A percentile compares a stretch with the other conserved stretches of the same genome.
Conservation (phyloP, 1,140 invertebrate species). For the Manduca sexta region DNA sequence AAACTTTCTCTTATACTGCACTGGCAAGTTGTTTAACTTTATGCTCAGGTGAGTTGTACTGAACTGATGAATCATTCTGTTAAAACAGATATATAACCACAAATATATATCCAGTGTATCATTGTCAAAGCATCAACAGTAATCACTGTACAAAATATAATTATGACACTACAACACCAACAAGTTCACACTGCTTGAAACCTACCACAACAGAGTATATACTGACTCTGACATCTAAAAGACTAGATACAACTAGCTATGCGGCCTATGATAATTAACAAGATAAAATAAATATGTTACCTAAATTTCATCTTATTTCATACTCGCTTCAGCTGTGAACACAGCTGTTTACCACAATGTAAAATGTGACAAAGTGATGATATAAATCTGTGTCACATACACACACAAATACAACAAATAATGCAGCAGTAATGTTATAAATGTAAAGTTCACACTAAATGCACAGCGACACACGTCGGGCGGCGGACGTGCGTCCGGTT, state of each 20-base stretch:
- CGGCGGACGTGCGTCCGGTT: slow-evolving; percentile 32
- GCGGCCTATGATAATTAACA: slow-evolving; percentile 9
- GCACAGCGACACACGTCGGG: slow-evolving; percentile 41
- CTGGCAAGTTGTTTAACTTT: not conserved
- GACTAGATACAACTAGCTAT: slow-evolving; percentile 12
- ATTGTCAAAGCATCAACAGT: not conserved
- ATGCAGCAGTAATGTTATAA: slow-evolving; percentile 43
- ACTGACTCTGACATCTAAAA: not conserved
- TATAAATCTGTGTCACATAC: slow-evolving; percentile 34
- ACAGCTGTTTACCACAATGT: slow-evolving; percentile 42
- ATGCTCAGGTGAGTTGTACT: not conserved
- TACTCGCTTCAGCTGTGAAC: slow-evolving; percentile 44
- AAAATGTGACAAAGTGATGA: slow-evolving; percentile 13
- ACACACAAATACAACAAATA: slow-evolving; percentile 22
- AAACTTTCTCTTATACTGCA: slow-evolving; percentile 13
- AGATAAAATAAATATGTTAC: slow-evolving; percentile 40
- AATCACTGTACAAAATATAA: not conserved
- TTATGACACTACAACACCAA: slow-evolving; percentile 8
- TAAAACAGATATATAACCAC: not conserved
- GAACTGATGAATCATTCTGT: not conserved
- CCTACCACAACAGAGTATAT: slow-evolving; percentile 8
- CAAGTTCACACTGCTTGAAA: slow-evolving; percentile 30
- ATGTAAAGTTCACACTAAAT: slow-evolving; percentile 56
- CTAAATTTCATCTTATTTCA: slow-evolving; percentile 72
- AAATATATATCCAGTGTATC: not conserved